Conservation (phyloP, 2,888 invertebrate genomes). For the Cheilosia impressa region DNA sequence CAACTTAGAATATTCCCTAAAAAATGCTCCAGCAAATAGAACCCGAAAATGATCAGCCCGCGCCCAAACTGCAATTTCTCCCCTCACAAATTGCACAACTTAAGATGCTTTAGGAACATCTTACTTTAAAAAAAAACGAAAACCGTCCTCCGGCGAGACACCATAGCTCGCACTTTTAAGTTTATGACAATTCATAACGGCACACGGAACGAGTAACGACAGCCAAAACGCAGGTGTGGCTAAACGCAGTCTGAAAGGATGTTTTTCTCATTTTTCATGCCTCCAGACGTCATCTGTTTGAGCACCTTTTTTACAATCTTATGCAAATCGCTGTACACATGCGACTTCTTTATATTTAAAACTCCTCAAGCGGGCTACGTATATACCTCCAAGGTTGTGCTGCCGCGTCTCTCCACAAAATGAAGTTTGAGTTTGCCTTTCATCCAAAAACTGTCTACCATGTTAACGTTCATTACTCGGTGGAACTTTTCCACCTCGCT, state of each 20-base stretch:
- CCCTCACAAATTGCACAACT: no score
- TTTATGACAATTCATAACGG: slow-evolving; percentile 56
- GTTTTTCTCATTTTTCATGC: slow-evolving; percentile 48
- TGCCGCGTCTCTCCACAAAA: slow-evolving; percentile 11
- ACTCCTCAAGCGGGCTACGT: background rate
- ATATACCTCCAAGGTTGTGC: slow-evolving; percentile 6
- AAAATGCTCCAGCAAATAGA: no score
- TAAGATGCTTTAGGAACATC: no score
- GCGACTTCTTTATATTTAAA: slow-evolving; percentile 24
- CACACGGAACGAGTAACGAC: slow-evolving; percentile 1
- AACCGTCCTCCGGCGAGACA: no score
- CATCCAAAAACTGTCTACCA: background rate
- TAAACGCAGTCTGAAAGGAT: slow-evolving; percentile 44
- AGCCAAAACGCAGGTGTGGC: slow-evolving; percentile 58
- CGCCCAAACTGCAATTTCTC: no score
- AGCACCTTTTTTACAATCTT: slow-evolving; percentile 24
- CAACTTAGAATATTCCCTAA: no score
- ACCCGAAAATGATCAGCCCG: no score
- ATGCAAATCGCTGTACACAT: slow-evolving; percentile 52
- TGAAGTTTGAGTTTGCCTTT: slow-evolving; percentile 13
- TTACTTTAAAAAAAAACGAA: no score
- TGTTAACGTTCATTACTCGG: slow-evolving; percentile 25
- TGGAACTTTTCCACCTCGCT: slow-evolving; percentile 11
- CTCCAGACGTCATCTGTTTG: slow-evolving; percentile 39
- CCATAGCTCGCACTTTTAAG: background rate